Evolutionary conservation across 2,888 invertebrate genomes (phyloP).

Genomic region (Dicyrtomina minuta): DNA sequence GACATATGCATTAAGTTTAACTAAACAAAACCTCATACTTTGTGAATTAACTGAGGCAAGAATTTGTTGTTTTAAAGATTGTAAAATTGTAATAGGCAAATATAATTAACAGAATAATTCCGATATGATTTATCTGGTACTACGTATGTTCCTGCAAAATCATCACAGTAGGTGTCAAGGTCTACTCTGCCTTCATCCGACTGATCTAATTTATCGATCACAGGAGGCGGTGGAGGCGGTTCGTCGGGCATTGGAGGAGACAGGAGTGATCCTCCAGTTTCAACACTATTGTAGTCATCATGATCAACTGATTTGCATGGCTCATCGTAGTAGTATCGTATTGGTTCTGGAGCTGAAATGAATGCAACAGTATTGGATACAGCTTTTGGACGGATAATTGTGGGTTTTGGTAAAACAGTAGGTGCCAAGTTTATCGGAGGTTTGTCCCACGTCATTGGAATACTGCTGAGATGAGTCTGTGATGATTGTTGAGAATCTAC

Average conservation of each 20-base stretch:
- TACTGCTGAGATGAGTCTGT: conserved; percentile 27
- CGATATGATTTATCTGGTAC: no score
- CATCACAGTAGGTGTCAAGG: neutral
- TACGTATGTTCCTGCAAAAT: neutral
- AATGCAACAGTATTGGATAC: conserved; percentile 15
- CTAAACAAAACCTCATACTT: no score
- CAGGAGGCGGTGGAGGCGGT: conserved; percentile 49
- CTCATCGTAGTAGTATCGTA: conserved; percentile 49
- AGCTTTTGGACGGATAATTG: conserved; percentile 16
- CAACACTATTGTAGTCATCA: conserved; percentile 29
- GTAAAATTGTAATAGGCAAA: no score
- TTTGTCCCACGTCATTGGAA: conserved; percentile 43
- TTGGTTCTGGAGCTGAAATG: neutral
- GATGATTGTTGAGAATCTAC: neutral
- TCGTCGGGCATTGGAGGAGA: conserved; percentile 50
- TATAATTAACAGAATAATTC: no score
- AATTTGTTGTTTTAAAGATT: no score
- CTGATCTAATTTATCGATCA: no score
- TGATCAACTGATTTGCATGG: conserved; percentile 19
- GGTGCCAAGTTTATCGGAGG: conserved; percentile 40
- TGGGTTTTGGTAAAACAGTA: conserved; percentile 34
- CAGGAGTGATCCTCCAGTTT: conserved; percentile 27
- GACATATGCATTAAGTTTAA: conserved; percentile 8
- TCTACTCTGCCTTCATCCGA: neutral
- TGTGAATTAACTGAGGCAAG: no score